A percentile compares a stretch with the other conserved stretches of the same genome.
Conservation (phyloP, 2,113 vertebrate genomes). For the Anser cygnoides region DNA sequence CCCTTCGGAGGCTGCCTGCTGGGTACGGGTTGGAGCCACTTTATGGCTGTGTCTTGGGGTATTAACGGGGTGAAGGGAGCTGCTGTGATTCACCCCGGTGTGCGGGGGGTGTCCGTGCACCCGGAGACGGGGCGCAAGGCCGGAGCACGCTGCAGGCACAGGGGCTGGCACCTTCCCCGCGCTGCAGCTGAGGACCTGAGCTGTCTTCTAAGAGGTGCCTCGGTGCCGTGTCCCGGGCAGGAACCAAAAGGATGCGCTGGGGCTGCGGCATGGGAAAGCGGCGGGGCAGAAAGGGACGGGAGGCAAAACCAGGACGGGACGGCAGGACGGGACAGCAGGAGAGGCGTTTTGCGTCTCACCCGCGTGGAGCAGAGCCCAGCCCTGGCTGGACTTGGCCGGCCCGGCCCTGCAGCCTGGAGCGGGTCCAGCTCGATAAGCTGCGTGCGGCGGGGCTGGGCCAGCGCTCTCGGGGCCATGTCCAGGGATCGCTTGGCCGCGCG, state of each 20-base stretch:
- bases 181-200: too few species aligned
- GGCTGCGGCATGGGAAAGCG: neutral
- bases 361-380: neutral
- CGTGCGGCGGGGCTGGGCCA: neutral
- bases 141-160: neutral
- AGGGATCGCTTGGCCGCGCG: neutral
- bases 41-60: accelerated
- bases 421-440: neutral
- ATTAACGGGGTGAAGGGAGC: neutral
- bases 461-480: neutral
- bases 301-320: too few species aligned
- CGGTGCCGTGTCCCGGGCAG: neutral
- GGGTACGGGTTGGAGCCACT: neutral
- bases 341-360: neutral
- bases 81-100: neutral
- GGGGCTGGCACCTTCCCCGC: neutral
- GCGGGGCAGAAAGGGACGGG: neutral
- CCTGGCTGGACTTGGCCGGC: neutral
- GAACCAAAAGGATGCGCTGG: neutral
- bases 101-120: neutral
- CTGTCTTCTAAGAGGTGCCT: too few species aligned
- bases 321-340: neutral
- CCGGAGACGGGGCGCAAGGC: neutral
- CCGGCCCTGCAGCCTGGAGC: neutral
- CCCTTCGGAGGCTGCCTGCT: neutral